Percentiles rank a stretch among this genome's conserved stretches.
Evolutionary conservation across 2,113 vertebrate genomes (phyloP).

Genomic region (Coptodon rendalli): DNA sequence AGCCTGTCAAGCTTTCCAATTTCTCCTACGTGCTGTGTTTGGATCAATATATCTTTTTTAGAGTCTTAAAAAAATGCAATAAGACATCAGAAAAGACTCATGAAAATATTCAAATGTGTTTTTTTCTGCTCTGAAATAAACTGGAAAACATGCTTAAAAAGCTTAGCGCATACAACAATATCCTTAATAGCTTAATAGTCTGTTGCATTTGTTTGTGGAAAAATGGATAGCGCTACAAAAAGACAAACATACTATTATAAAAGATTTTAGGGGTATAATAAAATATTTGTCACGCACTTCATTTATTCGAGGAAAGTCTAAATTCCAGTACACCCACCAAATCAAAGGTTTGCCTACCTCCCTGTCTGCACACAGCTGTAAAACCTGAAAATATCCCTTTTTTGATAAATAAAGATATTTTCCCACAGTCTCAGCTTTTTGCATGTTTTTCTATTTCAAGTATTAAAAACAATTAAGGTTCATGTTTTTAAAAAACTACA

Average conservation of each 20-base stretch:
- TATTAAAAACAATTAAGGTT: neutral
- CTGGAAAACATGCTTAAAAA: neutral
- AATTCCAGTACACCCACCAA: neutral
- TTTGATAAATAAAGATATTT: neutral
- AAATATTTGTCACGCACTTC: neutral
- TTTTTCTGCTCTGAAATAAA: neutral
- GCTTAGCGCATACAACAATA: neutral
- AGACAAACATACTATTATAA: neutral
- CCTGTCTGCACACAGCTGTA: neutral
- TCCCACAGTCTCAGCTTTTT: neutral
- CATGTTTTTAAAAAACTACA: accelerated
- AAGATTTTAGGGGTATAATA: neutral
- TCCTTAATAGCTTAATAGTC: neutral
- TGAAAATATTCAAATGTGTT: neutral
- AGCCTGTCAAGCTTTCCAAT: neutral
- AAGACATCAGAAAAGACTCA: neutral
- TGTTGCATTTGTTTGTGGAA: neutral
- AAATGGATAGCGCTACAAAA: neutral
- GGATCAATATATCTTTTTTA: neutral
- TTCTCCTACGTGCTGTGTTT: neutral
- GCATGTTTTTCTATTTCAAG: neutral
- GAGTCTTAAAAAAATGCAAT: neutral
- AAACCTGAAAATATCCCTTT: neutral
- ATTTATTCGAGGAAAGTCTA: neutral
- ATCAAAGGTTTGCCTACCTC: neutral